Conservation (phyloP, 1,140 invertebrate genomes). For the Drosophila leontia region DNA sequence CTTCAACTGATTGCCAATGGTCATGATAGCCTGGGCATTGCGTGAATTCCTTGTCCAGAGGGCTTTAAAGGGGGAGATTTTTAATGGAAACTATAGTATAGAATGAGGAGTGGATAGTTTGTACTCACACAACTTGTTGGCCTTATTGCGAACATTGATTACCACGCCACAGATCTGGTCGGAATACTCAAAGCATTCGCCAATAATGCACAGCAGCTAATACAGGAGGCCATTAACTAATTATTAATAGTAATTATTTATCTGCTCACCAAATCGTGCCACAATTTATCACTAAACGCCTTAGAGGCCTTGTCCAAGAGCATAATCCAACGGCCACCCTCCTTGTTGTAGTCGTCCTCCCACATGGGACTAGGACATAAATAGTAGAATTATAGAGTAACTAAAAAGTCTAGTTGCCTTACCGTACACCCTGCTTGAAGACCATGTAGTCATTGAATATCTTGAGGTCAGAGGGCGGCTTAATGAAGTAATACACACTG, state of each 20-base stretch:
- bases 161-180: constrained; percentile 98
- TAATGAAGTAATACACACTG: constrained; percentile 99
- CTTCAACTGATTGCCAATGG: constrained; percentile 94
- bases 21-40: constrained; percentile 90
- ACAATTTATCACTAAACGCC: constrained; percentile 94
- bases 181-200: constrained; percentile 97
- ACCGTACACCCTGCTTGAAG: constrained; percentile 97
- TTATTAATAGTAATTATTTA: not conserved
- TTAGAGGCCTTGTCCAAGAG: constrained; percentile 94
- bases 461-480: constrained; percentile 95
- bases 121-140: constrained; percentile 92
- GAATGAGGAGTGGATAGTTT: not conserved
- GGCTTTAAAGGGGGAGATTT: constrained; percentile 80
- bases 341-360: constrained; percentile 95
- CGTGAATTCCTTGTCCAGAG: constrained; percentile 96
- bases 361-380: constrained; percentile 93
- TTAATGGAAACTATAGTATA: not conserved
- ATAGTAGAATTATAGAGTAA: too few species aligned
- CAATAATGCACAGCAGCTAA: constrained; percentile 95
- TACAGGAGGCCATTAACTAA: not conserved
- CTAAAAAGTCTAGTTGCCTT: too few species aligned
- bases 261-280: constrained; percentile 95
- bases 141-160: constrained; percentile 95
- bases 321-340: constrained; percentile 97
- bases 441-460: constrained; percentile 98